These are phyloP conservation scores for Lepisosteus oculatus DNA, from an alignment of 2,113 vertebrate genomes.

Conservation along the genomic window DNA sequence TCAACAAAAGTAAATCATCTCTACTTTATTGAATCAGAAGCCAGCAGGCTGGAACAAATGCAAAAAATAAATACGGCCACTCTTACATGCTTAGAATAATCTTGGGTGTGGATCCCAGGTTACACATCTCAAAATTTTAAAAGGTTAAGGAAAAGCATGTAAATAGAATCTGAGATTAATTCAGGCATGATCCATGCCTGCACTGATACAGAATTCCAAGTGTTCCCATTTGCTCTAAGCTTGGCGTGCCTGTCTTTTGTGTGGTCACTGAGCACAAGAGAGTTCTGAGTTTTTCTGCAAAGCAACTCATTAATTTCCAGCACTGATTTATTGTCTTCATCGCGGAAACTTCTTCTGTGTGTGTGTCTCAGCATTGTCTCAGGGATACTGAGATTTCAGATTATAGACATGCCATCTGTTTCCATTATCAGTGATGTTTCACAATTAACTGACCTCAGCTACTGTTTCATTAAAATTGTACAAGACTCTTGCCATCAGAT, in stretches of 20 bases:
- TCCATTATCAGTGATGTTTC: conserved; percentile 29
- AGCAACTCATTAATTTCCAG: too few relatives aligned
- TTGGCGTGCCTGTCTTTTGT: too few relatives aligned
- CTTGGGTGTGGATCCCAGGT: conserved; percentile 43
- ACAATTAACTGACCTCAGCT: conserved; percentile 52
- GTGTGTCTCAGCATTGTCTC: too few relatives aligned
- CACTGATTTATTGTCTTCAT: too few relatives aligned
- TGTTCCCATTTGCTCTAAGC: too few relatives aligned
- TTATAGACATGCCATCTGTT: too few relatives aligned
- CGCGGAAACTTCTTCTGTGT: too few relatives aligned
- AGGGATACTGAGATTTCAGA: too few relatives aligned
- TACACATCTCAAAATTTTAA: conserved; percentile 32
- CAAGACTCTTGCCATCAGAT: conserved; percentile 56
- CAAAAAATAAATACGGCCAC: conserved; percentile 52
- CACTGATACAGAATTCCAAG: too few relatives aligned
- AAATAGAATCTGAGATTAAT: not conserved
- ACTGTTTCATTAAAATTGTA: conserved; percentile 59
- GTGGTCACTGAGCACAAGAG: too few relatives aligned
- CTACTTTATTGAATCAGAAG: conserved; percentile 49
- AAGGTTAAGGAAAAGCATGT: not conserved
- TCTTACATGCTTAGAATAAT: conserved; percentile 44
- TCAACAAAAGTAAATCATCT: conserved; percentile 59
- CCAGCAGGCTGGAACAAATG: conserved; percentile 56
- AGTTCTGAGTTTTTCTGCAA: too few relatives aligned
- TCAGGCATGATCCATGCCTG: too few relatives aligned